These are phyloP conservation scores for Channa maculata DNA, from an alignment of 2,113 vertebrate genomes.

Conservation along the genomic window DNA sequence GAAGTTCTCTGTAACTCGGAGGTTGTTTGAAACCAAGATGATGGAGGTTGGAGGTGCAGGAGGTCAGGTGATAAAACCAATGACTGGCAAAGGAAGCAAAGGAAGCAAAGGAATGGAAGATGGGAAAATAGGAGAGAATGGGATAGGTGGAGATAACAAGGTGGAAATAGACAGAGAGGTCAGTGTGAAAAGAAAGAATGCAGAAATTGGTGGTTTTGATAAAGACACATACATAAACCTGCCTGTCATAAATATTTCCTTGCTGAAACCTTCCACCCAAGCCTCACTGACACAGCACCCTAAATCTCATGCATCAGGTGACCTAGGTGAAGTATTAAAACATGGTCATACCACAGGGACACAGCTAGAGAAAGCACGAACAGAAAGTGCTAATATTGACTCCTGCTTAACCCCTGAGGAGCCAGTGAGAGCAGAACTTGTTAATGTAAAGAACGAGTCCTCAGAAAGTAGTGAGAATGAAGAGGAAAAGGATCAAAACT, in stretches of 20 bases:
- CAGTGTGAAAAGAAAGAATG: slow-evolving; percentile 61
- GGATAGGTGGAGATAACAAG: slow-evolving; percentile 1
- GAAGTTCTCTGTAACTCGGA: slow-evolving; percentile 90
- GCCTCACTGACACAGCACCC: slow-evolving; percentile 23
- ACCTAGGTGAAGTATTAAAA: slow-evolving; percentile 12
- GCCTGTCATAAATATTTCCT: slow-evolving; percentile 48
- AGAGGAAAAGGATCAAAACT: slow-evolving; percentile 57
- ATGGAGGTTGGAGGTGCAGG: slow-evolving; percentile 31
- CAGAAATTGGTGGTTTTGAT: slow-evolving; percentile 74
- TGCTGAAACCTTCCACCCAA: slow-evolving; percentile 12
- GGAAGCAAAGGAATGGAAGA: slow-evolving; percentile 42
- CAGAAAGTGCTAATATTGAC: background rate
- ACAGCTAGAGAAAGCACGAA: background rate
- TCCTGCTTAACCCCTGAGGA: slow-evolving; percentile 55
- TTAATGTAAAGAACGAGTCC: slow-evolving; percentile 84
- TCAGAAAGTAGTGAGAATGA: slow-evolving; percentile 86
- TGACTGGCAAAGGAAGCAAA: slow-evolving; percentile 43
- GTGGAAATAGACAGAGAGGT: slow-evolving; percentile 24
- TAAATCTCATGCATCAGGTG: slow-evolving; percentile 33
- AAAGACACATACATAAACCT: slow-evolving; percentile 70
- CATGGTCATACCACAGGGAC: slow-evolving; percentile 5
- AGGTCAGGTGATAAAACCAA: slow-evolving; percentile 61
- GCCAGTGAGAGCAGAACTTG: slow-evolving; percentile 79
- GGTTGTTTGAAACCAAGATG: slow-evolving; percentile 86
- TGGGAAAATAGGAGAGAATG: slow-evolving; percentile 29